These are phyloP conservation scores for Palythoa heliodiscus DNA, from an alignment of 92 coral and sea anemone species.

Conservation along the genomic window DNA sequence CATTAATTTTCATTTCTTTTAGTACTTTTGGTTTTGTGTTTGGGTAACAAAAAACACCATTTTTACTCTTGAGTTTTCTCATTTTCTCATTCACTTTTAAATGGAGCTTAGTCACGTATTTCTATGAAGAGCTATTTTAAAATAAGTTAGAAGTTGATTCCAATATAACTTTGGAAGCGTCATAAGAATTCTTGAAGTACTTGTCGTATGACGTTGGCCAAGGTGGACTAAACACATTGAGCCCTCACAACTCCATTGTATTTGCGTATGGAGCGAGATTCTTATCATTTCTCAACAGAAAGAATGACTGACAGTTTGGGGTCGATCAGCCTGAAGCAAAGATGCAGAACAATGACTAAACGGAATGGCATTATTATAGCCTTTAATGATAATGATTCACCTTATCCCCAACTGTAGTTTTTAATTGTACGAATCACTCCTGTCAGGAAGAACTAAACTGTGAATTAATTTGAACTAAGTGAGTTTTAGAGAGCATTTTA, in stretches of 20 bases:
- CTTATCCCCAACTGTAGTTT: conserved; percentile 2
- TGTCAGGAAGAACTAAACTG: neutral
- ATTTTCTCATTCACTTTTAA: conserved; percentile 31
- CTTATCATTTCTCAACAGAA: conserved; percentile 24
- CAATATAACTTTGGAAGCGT: conserved; percentile 36
- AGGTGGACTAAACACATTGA: neutral
- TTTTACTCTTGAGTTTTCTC: neutral
- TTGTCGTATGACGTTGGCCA: conserved; percentile 37
- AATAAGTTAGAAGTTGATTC: neutral
- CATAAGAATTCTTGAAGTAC: neutral
- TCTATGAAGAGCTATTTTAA: neutral
- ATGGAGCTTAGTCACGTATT: conserved; percentile 28
- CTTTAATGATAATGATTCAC: conserved; percentile 40
- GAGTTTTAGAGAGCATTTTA: neutral
- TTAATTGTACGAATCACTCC: conserved; percentile 22
- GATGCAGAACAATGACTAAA: conserved; percentile 13
- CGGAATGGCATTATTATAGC: conserved; percentile 47
- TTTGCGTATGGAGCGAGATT: conserved; percentile 28
- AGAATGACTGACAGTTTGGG: conserved; percentile 41
- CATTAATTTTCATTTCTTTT: neutral
- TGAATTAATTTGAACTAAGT: neutral
- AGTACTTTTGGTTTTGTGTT: conserved; percentile 14
- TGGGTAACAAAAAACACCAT: neutral
- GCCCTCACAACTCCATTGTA: neutral
- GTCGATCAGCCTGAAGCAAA: conserved; percentile 20